A percentile compares a stretch with the other conserved stretches of the same genome.
Evolutionary conservation across 2,797 vertebrate species (phyloP).

Genomic region (Cetoscarus ocellatus): DNA sequence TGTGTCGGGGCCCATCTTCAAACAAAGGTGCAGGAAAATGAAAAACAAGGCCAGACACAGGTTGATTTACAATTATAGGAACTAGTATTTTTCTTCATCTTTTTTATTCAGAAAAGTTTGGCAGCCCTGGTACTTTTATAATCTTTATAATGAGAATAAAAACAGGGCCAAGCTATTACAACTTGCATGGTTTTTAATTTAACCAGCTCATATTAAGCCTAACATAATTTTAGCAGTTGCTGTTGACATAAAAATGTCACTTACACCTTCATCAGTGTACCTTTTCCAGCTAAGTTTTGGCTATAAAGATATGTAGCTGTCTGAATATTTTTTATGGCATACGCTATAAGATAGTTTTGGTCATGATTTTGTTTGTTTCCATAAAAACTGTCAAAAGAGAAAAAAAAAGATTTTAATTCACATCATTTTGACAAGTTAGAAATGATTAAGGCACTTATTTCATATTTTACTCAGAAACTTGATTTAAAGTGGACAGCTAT

Average conservation of each 20-base stretch:
- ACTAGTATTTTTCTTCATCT: conserved; percentile 7
- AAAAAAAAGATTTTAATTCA: too few relatives aligned
- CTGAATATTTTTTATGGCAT: too few relatives aligned
- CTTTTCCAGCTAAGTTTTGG: not conserved
- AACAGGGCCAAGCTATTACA: conserved; percentile 22
- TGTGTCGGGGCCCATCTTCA: conserved; percentile 43
- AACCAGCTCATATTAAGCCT: conserved; percentile 17
- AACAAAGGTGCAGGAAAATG: conserved; percentile 34
- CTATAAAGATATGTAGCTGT: too few relatives aligned
- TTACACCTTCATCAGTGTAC: conserved; percentile 16
- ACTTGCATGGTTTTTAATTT: conserved; percentile 22
- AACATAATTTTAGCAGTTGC: conserved; percentile 1
- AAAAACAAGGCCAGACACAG: conserved; percentile 28
- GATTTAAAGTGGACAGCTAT: too few relatives aligned
- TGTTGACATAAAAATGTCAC: conserved; percentile 7
- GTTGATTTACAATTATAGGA: conserved; percentile 34
- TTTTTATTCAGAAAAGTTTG: conserved; percentile 29
- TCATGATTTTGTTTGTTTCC: too few relatives aligned
- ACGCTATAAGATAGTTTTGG: too few relatives aligned
- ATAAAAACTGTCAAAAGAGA: too few relatives aligned
- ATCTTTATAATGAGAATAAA: conserved; percentile 13
- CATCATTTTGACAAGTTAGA: too few relatives aligned
- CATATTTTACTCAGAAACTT: too few relatives aligned
- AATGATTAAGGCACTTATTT: too few relatives aligned
- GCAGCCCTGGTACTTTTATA: conserved; percentile 33